Base-by-base conservation (phyloP, 2,888 invertebrate species). In the Tetrapedia diversipes region DNA sequence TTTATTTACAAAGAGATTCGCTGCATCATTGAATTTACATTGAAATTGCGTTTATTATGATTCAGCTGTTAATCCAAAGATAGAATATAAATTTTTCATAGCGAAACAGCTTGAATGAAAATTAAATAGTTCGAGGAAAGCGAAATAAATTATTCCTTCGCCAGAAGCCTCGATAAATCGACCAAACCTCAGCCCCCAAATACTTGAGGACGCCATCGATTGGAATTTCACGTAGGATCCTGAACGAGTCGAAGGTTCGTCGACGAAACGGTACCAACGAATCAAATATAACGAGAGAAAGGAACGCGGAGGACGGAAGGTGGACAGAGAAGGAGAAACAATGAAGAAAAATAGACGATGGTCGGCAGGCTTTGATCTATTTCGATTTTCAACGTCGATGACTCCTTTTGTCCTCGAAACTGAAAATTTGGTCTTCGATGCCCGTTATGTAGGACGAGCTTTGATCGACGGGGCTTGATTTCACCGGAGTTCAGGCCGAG, bases 401-500 rank as follows among this genome's bases (percentile, higher is more conserved):
- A 63, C 57, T 67, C 51, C 76, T 76, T 76, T 74, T 76, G 74
- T 76, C 57, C 74, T 41, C n/a, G 61, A 59, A 53, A 74, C 66
- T 47, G 56, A 67, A 74, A 74, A 74, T 75, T 74, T 53, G 66
- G 39, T 57, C 56, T 27, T 61, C 54, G 45, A 19, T 14, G 22
- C 22, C n/a, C 51, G 34, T 51, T 27, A 76, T 74, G 67, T 74
- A 74, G 76, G 75, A 1, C 74, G 67, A 57, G 76, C 74, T 76
- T 76, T 73, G 76, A 76, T 74, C 76, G 76, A 39, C 60, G 67
- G 29, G 51, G 67, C 67, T 80, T 74, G 74, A 80, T 47, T 66
- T 67, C 59, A 45, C 51, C 66, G 41, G 41, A 61, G 75, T 63
- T 76, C 76, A 51, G 75, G 73, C 19, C 14, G 19, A 22, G 19